Evolutionary conservation across 2,888 invertebrate species (phyloP).

Genomic region (Melipona beecheii): DNA sequence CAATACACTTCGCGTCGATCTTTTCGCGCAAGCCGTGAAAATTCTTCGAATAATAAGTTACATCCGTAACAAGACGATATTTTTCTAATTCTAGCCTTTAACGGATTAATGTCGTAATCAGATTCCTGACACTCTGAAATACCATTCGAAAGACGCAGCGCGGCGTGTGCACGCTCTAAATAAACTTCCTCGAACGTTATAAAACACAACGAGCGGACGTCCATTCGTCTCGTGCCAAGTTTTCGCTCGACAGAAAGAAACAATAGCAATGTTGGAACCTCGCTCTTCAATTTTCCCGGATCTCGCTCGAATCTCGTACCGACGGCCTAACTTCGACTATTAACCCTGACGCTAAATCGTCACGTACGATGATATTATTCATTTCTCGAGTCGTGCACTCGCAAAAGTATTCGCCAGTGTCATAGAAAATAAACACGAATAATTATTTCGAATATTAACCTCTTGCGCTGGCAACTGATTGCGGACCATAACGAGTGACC

Average conservation of each 20-base stretch:
- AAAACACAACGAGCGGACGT: conserved; percentile 53
- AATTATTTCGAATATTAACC: too few relatives aligned
- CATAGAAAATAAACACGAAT: too few relatives aligned
- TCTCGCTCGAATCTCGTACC: not conserved
- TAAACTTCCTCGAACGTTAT: conserved; percentile 51
- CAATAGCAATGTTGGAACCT: conserved; percentile 34
- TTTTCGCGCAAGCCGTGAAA: not conserved
- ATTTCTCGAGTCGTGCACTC: not conserved
- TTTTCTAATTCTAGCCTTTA: conserved; percentile 39
- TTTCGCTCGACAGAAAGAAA: conserved; percentile 29
- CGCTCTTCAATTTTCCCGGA: conserved; percentile 18
- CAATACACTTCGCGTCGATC: too few relatives aligned
- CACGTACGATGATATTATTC: not conserved
- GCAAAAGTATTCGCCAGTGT: too few relatives aligned
- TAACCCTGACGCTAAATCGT: not conserved
- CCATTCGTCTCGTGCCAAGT: conserved; percentile 52
- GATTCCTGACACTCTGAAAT: conserved; percentile 49
- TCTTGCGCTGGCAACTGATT: too few relatives aligned
- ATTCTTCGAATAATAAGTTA: not conserved
- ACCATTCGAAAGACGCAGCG: conserved; percentile 40
- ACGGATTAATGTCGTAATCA: conserved; percentile 40
- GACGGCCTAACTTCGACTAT: not conserved
- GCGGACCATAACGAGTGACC: too few relatives aligned
- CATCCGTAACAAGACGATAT: conserved; percentile 2
- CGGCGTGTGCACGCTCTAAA: conserved; percentile 44